A percentile compares a stretch with the other conserved stretches of the same genome.
These are phyloP conservation scores for Astreopora myriophthalma DNA, from an alignment of 64 coral and sea anemone genomes.

Conservation along the genomic window DNA sequence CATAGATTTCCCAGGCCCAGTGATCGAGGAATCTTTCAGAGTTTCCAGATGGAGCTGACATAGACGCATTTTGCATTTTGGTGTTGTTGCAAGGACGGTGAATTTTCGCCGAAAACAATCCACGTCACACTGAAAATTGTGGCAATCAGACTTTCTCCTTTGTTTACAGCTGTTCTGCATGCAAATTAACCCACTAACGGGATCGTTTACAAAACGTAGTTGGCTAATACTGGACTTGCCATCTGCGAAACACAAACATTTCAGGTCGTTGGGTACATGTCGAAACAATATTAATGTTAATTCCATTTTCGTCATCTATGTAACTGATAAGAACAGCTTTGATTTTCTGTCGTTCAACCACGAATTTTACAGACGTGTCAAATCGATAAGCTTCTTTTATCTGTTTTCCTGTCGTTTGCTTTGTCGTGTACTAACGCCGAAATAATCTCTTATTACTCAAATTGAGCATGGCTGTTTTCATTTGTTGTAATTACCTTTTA, in stretches of 20 bases:
- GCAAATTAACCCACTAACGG: not conserved
- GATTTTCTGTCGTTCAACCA: too few relatives aligned
- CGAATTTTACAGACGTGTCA: not conserved
- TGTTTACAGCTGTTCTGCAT: not conserved
- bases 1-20: constrained; percentile 4
- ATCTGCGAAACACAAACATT: not conserved
- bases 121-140: not conserved
- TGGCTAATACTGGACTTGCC: not conserved
- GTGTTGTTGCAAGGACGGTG: not conserved
- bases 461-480: not conserved
- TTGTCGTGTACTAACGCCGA: not conserved
- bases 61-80: not conserved
- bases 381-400: not conserved
- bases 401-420: not conserved
- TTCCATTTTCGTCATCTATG: not conserved
- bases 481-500: too few relatives aligned
- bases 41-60: not conserved
- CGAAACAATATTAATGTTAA: not conserved
- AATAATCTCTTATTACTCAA: not conserved
- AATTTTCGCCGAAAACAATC: too few relatives aligned
- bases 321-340: too few relatives aligned
- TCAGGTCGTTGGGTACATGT: not conserved
- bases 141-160: not conserved
- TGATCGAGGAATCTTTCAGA: not conserved
- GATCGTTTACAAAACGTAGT: not conserved